Evolutionary conservation across 2,113 vertebrate species (phyloP).

Genomic region (Microtus pennsylvanicus): DNA sequence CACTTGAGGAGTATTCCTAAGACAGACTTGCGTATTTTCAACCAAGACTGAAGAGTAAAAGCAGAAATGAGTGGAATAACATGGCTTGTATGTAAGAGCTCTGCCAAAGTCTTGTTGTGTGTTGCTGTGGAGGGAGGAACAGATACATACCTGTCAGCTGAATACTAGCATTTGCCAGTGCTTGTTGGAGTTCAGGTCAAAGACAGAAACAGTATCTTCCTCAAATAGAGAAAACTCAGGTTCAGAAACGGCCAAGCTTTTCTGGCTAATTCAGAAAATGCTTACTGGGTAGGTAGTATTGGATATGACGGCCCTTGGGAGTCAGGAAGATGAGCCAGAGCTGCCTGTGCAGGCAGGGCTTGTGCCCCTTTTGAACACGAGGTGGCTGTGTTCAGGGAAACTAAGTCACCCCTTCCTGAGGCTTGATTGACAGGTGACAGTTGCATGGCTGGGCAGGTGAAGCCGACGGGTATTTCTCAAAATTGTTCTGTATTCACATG

Average conservation of each 20-base stretch:
- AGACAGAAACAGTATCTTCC: background rate
- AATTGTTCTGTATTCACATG: rapidly evolving
- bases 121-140: background rate
- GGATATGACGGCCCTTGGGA: background rate
- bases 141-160: background rate
- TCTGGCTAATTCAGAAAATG: background rate
- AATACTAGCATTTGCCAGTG: rapidly evolving
- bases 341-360: background rate
- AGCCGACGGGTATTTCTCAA: no score
- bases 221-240: background rate
- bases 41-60: background rate
- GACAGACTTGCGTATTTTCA: background rate
- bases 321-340: background rate
- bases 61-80: background rate
- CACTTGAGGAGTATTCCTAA: background rate
- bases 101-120: background rate
- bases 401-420: background rate
- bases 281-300: background rate
- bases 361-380: no score
- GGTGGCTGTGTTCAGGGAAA: background rate
- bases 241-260: background rate
- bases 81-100: background rate
- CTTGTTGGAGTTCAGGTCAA: background rate
- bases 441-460: background rate
- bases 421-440: background rate